Percentiles rank a stretch among this genome's conserved stretches.
These are phyloP conservation scores for Diachasma alloeum DNA, from an alignment of 1,140 invertebrate genomes.

Conservation along the genomic window DNA sequence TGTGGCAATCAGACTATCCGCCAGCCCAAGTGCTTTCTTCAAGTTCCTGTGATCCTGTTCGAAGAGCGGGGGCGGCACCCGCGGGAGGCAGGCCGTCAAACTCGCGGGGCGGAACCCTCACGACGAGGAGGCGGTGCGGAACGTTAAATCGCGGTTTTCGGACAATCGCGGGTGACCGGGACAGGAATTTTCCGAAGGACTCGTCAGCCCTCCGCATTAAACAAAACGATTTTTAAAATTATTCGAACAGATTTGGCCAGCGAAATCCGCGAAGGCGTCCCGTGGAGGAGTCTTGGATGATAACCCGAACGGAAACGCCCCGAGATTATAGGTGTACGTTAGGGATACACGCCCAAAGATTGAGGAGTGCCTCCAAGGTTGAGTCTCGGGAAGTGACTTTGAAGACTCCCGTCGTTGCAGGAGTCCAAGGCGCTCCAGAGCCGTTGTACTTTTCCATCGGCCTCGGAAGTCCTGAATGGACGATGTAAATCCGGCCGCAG, in stretches of 20 bases:
- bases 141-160: conserved; percentile 39
- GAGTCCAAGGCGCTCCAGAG: no score
- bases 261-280: neutral
- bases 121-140: conserved; percentile 63
- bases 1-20: neutral
- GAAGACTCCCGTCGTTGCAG: neutral
- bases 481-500: neutral
- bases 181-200: neutral
- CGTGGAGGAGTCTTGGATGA: neutral
- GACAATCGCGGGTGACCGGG: neutral
- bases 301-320: conserved; percentile 54
- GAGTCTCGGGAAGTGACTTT: neutral
- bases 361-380: neutral
- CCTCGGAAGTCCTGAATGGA: neutral
- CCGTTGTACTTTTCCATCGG: no score
- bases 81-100: conserved; percentile 66
- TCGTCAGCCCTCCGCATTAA: neutral
- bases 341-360: conserved; percentile 18
- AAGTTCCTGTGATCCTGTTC: conserved; percentile 61
- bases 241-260: conserved; percentile 40
- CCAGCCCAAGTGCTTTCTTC: conserved; percentile 42
- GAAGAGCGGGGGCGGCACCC: conserved; percentile 65
- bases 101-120: conserved; percentile 65
- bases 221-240: conserved; percentile 7
- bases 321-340: conserved; percentile 43